These are phyloP conservation scores for pig (Sus scrofa) DNA, from an alignment of 2,113 vertebrate species.

Conservation along the genomic window DNA sequence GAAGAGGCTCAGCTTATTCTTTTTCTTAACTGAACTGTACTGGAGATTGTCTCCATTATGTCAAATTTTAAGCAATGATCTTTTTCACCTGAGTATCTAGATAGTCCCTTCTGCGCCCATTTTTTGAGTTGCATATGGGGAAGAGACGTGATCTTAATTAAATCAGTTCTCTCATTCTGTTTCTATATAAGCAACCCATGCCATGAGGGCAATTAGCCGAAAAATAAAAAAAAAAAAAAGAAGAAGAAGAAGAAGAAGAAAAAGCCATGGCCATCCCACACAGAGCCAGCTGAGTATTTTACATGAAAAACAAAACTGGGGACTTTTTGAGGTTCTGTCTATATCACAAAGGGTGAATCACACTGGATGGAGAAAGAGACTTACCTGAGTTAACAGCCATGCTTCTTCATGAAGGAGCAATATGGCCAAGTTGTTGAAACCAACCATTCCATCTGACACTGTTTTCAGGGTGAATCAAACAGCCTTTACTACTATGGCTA, in stretches of 20 bases:
- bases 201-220: background rate
- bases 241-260: too few species aligned
- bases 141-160: background rate
- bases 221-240: background rate
- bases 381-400: background rate
- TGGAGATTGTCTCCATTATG: background rate
- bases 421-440: background rate
- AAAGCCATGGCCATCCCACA: background rate
- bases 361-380: background rate
- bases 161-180: background rate
- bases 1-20: too few species aligned
- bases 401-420: background rate
- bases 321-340: background rate
- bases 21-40: background rate
- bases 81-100: background rate
- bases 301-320: background rate
- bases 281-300: background rate
- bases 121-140: background rate
- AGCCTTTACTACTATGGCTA: background rate
- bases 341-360: background rate
- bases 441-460: background rate
- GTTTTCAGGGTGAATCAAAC: slow-evolving; percentile 48
- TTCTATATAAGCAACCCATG: background rate
- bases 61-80: slow-evolving; percentile 42
- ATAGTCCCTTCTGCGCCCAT: background rate